Conservation (phyloP, 2,113 vertebrate species). For the Drymodes brunneopygia region DNA sequence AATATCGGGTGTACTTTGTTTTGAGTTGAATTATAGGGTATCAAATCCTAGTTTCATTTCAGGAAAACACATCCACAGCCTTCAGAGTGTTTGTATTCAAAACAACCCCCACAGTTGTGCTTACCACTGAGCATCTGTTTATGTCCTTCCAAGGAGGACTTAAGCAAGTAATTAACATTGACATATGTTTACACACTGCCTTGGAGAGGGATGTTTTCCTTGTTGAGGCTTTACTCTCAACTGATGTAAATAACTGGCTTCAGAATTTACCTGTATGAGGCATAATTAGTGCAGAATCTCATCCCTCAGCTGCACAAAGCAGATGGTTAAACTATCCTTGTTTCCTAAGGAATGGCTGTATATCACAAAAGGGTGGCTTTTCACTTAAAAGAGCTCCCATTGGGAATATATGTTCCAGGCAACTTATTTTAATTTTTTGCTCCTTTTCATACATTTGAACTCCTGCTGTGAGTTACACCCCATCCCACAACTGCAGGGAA, state of each 20-base stretch:
- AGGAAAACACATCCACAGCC: neutral
- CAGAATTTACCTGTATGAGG: neutral
- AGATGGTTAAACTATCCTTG: neutral
- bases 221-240: neutral
- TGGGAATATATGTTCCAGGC: neutral
- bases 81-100: neutral
- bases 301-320: neutral
- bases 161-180: neutral
- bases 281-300: neutral
- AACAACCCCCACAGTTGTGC: neutral
- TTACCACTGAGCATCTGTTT: neutral
- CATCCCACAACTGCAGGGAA: neutral
- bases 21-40: neutral
- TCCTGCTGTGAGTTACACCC: neutral
- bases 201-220: neutral
- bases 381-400: neutral
- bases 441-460: neutral
- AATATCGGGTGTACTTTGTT: neutral
- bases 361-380: neutral
- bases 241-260: neutral
- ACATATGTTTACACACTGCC: neutral
- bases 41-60: neutral
- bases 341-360: neutral
- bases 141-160: neutral
- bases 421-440: neutral